phyloP scores from a whole-genome alignment of 1,140 invertebrate species.

The Trichogramma pretiosum region DNA sequence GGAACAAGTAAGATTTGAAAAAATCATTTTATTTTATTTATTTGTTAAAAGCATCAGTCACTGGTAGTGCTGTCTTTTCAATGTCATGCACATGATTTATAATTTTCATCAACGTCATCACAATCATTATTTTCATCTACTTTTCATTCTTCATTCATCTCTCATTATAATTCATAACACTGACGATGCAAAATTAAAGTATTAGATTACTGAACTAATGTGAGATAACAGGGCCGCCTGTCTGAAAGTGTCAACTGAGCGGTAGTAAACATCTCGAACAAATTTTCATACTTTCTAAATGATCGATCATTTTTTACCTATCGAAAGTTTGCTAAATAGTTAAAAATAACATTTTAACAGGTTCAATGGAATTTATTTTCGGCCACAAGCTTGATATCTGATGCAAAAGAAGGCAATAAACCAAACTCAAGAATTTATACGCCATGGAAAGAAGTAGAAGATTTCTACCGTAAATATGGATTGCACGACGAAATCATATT shows the following conservation, averaged over 20 bases:
- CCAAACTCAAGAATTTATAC: conserved; percentile 59
- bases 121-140: conserved; percentile 11
- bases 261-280: conserved; percentile 44
- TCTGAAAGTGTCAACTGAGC: conserved; percentile 38
- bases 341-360: conserved; percentile 35
- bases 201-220: conserved; percentile 20
- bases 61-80: conserved; percentile 8
- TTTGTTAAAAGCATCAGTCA: conserved; percentile 17
- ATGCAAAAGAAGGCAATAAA: conserved; percentile 49
- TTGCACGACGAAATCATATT: conserved; percentile 66
- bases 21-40: conserved; percentile 5
- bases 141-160: conserved; percentile 12
- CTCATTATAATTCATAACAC: conserved; percentile 10
- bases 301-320: background rate
- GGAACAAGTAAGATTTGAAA: conserved; percentile 55
- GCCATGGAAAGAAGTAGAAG: conserved; percentile 70
- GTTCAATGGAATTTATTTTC: conserved; percentile 80
- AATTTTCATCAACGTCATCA: conserved; percentile 6
- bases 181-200: conserved; percentile 33
- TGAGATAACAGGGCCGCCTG: conserved; percentile 43
- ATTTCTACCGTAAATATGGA: conserved; percentile 66
- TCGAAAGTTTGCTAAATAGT: conserved; percentile 3
- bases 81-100: conserved; percentile 9
- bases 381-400: conserved; percentile 50
- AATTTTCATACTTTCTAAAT: too few relatives aligned